A percentile compares a stretch with the other conserved stretches of the same genome.
Conservation (phyloP, 2,797 vertebrate genomes). For the Sphenopsis melanotis region DNA sequence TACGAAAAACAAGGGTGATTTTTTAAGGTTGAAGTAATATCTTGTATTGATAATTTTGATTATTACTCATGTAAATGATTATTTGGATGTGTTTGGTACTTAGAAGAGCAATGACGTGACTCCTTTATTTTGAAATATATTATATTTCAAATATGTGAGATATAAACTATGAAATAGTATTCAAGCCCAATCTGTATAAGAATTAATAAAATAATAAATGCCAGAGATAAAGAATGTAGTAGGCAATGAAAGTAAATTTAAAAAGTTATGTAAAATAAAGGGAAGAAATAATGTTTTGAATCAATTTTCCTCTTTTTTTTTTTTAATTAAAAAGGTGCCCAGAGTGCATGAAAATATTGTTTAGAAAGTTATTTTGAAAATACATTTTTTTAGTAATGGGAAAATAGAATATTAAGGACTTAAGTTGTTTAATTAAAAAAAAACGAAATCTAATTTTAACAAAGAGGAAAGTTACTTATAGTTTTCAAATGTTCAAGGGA, state of each 20-base stretch:
- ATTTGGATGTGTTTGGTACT: not conserved
- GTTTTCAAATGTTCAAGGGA: not conserved
- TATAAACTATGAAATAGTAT: not conserved
- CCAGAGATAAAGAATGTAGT: not conserved
- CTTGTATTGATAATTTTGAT: not conserved
- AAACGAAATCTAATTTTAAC: not conserved
- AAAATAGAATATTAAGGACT: not conserved
- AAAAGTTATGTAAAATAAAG: not conserved
- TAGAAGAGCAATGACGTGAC: not conserved
- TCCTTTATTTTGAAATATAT: not conserved
- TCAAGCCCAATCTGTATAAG: not conserved
- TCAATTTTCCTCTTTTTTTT: not conserved
- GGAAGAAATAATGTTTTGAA: rapidly evolving
- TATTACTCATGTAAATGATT: not conserved
- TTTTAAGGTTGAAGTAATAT: not conserved
- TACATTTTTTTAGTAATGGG: not conserved
- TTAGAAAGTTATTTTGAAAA: not conserved
- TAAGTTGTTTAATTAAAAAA: not conserved
- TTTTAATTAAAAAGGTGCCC: not conserved
- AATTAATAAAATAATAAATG: not conserved
- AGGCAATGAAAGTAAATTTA: not conserved
- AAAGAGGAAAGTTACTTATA: not conserved
- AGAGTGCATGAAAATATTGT: not conserved
- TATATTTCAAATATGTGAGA: not conserved
- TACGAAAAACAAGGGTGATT: not conserved